Evolutionary conservation across 2,113 vertebrate species (phyloP).

Genomic region (Oryzias curvinotus): DNA sequence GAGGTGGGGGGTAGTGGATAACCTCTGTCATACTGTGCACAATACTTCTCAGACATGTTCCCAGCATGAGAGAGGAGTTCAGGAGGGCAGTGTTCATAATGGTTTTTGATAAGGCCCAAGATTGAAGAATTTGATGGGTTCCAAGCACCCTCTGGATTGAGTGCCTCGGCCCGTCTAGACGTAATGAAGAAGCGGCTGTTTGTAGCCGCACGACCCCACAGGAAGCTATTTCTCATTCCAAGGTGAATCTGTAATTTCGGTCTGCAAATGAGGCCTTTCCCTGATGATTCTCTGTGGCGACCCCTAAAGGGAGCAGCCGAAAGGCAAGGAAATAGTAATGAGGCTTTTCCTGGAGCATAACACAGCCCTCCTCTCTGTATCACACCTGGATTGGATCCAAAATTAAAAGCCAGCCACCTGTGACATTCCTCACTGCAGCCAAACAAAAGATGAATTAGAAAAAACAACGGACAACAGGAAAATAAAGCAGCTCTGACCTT

Average conservation of each 20-base stretch:
- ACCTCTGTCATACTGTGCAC: slow-evolving; percentile 36
- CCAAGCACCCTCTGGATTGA: slow-evolving; percentile 49
- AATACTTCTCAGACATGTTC: slow-evolving; percentile 55
- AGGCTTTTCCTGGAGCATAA: slow-evolving; percentile 60
- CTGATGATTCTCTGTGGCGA: not conserved
- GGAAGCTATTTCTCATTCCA: slow-evolving; percentile 58
- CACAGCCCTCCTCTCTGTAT: slow-evolving; percentile 49
- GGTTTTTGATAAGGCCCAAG: slow-evolving; percentile 50
- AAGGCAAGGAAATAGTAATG: slow-evolving; percentile 34
- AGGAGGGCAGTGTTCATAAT: slow-evolving; percentile 56
- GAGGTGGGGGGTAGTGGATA: slow-evolving; percentile 28
- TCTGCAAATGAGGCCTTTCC: slow-evolving; percentile 68
- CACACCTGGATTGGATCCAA: slow-evolving; percentile 63
- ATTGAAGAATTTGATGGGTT: slow-evolving; percentile 69
- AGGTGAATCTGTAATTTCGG: slow-evolving; percentile 69
- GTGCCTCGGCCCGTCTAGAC: slow-evolving; percentile 43
- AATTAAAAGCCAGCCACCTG: slow-evolving; percentile 68
- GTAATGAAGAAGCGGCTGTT: slow-evolving; percentile 60
- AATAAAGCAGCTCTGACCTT: slow-evolving; percentile 82
- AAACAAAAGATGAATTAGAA: slow-evolving; percentile 36
- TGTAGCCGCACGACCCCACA: slow-evolving; percentile 18
- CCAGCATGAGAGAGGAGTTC: slow-evolving; percentile 41
- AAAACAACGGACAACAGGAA: slow-evolving; percentile 13
- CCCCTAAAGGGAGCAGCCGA: too few relatives aligned
- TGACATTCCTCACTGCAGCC: slow-evolving; percentile 37